A percentile compares a stretch with the other conserved stretches of the same genome.
These are phyloP conservation scores for Lasioglossum calceatum DNA, from an alignment of 2,888 invertebrate species.

Conservation along the genomic window DNA sequence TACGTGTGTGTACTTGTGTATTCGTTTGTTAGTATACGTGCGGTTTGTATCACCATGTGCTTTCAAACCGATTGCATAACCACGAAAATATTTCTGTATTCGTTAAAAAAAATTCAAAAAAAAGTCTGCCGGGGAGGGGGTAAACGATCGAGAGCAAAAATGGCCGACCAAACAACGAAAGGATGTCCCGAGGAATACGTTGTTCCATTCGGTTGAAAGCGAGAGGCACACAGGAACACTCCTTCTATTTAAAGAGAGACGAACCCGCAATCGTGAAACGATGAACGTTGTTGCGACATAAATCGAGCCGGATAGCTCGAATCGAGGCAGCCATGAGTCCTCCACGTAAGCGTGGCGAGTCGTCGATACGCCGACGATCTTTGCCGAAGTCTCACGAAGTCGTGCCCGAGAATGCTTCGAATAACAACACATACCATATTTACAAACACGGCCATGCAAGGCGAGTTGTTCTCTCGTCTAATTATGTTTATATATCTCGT, in stretches of 20 bases:
- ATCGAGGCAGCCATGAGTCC: conserved; percentile 56
- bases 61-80: background rate
- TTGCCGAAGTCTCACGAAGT: conserved; percentile 76
- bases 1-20: background rate
- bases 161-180: background rate
- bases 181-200: background rate
- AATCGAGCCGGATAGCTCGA: conserved; percentile 29
- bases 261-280: conserved; percentile 27
- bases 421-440: conserved; percentile 76
- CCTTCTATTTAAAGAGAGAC: conserved; percentile 21
- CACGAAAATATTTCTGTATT: background rate
- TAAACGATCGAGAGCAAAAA: background rate
- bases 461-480: conserved; percentile 72
- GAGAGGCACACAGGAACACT: conserved; percentile 55
- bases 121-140: background rate
- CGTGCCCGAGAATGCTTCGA: conserved; percentile 51
- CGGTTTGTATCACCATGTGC: background rate
- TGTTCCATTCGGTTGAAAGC: conserved; percentile 24
- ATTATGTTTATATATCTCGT: conserved; percentile 67
- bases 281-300: conserved; percentile 38
- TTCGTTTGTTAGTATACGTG: background rate
- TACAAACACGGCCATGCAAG: conserved; percentile 82
- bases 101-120: background rate
- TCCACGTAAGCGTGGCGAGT: conserved; percentile 71
- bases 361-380: conserved; percentile 72